Base-by-base conservation (phyloP, 2,797 vertebrate species). In the Brachyrhaphis roseni region DNA sequence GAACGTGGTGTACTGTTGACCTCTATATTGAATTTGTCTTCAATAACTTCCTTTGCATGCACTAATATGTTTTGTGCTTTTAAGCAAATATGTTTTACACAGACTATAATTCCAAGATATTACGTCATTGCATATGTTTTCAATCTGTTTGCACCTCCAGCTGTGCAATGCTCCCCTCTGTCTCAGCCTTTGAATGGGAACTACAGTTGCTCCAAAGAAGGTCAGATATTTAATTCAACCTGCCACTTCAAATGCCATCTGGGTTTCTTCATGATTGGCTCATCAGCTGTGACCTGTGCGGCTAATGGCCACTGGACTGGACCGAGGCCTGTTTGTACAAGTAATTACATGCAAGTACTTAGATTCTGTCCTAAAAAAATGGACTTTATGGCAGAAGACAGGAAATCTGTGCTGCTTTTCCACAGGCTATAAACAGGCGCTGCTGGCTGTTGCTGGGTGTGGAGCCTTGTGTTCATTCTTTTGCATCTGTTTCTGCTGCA, bases 401-500 rank as follows among this genome's bases (percentile, higher is more conserved):
- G 43, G 64, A 53, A 20, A 26, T 62, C 1, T 45, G 2, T 26
- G 1, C 45, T 57, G 80, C 55, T 0, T 68, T 80, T 79, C 46
- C 62, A 41, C 80, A 95, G 94, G 49, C 49, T 94, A 92, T 53
- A 92, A 89, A 86, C 77, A 78, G n/a, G 89, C 89, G 39, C 46
- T 94, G 31, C 1, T 92, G 74, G 91, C 84, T 72, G n/a, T 94
- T 4, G 78, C 62, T 78, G 92, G 87, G 18, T 90, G 83, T 73
- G 91, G 78, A 31, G 78, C 80, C 13, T 0, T 91, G 15, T 87
- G 84, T 1, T 36, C 77, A 64, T 23, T 88, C 76, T 82, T 82
- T 64, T 94, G 88, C 86, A 70, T 93, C 81, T 89, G 91, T 72
- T 84, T 93, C 66, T 94, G 90, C 83, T 92, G 90, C 76, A 84